Base-by-base conservation (phyloP, 2,797 vertebrate genomes). In the Nothura maculosa region DNA sequence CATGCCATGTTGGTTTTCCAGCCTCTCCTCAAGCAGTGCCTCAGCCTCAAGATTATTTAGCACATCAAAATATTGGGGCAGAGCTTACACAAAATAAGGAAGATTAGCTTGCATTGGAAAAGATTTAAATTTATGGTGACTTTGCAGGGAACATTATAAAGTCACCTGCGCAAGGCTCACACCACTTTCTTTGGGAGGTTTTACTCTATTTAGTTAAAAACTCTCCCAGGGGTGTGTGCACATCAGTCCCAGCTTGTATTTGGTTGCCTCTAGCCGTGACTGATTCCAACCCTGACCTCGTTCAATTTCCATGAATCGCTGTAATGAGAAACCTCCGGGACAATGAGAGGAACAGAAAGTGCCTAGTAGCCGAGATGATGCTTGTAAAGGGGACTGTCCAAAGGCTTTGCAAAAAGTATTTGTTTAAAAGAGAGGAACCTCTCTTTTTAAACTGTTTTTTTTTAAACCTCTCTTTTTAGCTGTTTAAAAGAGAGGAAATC, bases 251-350 rank as follows among this genome's bases (percentile, higher is more conserved):
- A 82, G 80, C 80, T 89, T 87, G 61, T 25, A 91, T 66, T 43
- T 81, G 69, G 54, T 52, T 91, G 68, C 87, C 93, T 92, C 91
- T 58, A 91, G 91, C 36, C 36, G 87, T 63, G 83, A 83, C 73
- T 24, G 40, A 93, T 75, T 92, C 66, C 70, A 93, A 36, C 60
- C 63, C 78, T 70, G 57, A 43, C 62, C 43, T 73, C 54, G 40
- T 68, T 91, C 62, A 40, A 42, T 48, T 92, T 92, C 78, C 70
- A 81, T 8, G 24, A 85, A 87, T 92, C 64, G 69, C 73, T 81
- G 84, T 91, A 94, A 91, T 58, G 47, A 38, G 66, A 96, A 97
- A 77, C 64, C 4, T 27, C 32, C 52, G 77, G 11, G 38, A 92
- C 87, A 93, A 86, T 2, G 0, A 95, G 83, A 94, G 66, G 83